Conservation (phyloP, 1,140 invertebrate species). For the Nephotettix cincticeps region DNA sequence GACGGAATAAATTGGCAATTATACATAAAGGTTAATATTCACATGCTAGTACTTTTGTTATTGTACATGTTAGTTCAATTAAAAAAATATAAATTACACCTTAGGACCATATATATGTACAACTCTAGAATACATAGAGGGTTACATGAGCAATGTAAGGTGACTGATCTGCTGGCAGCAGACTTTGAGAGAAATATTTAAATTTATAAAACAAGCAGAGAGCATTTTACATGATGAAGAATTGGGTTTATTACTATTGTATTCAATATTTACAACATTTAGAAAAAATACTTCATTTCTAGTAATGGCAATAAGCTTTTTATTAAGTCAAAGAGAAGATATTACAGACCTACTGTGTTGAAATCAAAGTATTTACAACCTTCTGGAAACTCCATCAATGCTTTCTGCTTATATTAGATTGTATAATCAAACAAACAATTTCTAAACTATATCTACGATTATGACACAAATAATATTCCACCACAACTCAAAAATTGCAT, state of each 20-base stretch:
- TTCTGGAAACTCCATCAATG: background rate
- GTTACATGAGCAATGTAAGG: conserved; percentile 3
- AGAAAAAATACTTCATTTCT: background rate
- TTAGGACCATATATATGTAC: conserved; percentile 1
- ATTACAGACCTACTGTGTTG: background rate
- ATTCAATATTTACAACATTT: background rate
- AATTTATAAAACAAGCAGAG: background rate
- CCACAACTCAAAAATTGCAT: background rate
- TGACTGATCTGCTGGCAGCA: background rate
- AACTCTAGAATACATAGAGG: background rate
- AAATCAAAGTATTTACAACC: background rate
- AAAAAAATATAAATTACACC: conserved; percentile 21
- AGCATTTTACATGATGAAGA: background rate
- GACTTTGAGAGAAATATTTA: background rate
- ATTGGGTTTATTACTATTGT: background rate
- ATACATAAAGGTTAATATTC: background rate
- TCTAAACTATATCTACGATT: background rate
- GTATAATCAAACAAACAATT: background rate
- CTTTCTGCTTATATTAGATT: background rate
- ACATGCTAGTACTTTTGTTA: background rate
- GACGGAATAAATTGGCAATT: conserved; percentile 11
- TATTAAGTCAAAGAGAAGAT: background rate
- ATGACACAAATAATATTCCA: conserved; percentile 6
- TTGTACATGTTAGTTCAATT: conserved; percentile 3
- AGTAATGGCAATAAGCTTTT: background rate